Conservation (phyloP, 2,888 invertebrate species). For the Spodoptera picta region DNA sequence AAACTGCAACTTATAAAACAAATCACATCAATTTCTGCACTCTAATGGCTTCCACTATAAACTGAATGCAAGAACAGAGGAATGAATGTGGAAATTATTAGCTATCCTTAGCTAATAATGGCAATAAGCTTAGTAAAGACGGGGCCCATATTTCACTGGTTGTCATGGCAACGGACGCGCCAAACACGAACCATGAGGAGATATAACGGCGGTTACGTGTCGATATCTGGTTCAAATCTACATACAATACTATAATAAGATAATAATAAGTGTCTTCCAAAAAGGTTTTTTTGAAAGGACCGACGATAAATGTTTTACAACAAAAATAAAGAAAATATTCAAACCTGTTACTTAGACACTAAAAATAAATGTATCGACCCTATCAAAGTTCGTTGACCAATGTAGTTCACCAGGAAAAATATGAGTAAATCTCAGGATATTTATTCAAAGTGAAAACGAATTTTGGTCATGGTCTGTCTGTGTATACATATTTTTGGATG, state of each 20-base stretch:
- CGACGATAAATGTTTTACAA: constrained; percentile 13
- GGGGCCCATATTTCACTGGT: constrained; percentile 83
- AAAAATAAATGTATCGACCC: constrained; percentile 18
- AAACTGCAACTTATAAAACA: constrained; percentile 51
- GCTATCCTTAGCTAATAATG: constrained; percentile 83
- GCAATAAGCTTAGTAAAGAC: constrained; percentile 80
- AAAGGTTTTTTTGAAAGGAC: constrained; percentile 28
- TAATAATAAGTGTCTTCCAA: constrained; percentile 18
- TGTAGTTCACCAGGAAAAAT: constrained; percentile 10
- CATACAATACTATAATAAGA: constrained; percentile 24
- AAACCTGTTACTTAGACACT: constrained; percentile 28
- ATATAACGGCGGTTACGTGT: constrained; percentile 56
- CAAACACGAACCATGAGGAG: constrained; percentile 75
- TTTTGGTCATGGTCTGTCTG: too few relatives aligned
- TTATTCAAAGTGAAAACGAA: too few relatives aligned
- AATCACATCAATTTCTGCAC: constrained; percentile 49
- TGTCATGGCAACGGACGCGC: constrained; percentile 76
- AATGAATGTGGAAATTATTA: constrained; percentile 75
- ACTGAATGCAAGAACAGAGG: constrained; percentile 57
- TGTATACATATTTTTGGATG: too few relatives aligned
- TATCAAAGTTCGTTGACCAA: constrained; percentile 38
- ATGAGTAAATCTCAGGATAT: not conserved
- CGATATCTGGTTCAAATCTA: constrained; percentile 46
- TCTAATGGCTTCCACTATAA: constrained; percentile 48
- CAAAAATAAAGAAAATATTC: constrained; percentile 16